Conservation (phyloP, 2,888 invertebrate species). For the Orchesella flavescens region DNA sequence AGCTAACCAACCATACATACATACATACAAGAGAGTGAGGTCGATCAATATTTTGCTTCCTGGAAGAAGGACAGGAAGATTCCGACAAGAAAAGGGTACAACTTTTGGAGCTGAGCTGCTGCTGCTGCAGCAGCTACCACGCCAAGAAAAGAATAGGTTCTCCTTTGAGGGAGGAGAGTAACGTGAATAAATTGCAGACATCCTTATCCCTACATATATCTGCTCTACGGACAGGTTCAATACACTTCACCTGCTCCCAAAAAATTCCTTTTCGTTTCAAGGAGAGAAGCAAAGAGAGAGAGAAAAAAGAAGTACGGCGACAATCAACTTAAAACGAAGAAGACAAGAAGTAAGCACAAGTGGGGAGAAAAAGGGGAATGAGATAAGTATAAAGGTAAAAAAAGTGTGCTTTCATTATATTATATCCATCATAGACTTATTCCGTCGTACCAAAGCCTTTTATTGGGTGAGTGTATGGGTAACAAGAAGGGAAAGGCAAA, state of each 20-base stretch:
- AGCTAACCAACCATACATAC: neutral
- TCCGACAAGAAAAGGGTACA: constrained; percentile 54
- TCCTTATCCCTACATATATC: constrained; percentile 3
- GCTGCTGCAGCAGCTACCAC: neutral
- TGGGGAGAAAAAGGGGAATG: neutral
- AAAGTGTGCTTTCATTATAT: constrained; percentile 54
- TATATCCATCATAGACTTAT: constrained; percentile 43
- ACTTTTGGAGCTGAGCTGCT: constrained; percentile 19
- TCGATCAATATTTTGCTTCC: constrained; percentile 60
- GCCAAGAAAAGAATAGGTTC: neutral
- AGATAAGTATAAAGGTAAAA: constrained; percentile 45
- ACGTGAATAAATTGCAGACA: constrained; percentile 12
- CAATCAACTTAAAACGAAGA: constrained; percentile 47
- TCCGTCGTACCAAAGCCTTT: neutral
- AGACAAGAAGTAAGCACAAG: constrained; percentile 24
- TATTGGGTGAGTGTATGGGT: neutral
- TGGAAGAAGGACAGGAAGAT: constrained; percentile 60
- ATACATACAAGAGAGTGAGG: neutral
- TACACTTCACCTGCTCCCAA: constrained; percentile 11
- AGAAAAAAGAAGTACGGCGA: neutral
- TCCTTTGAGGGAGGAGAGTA: neutral
- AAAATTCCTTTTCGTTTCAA: constrained; percentile 9
- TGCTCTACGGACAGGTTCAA: neutral
- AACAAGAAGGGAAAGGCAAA: constrained; percentile 40
- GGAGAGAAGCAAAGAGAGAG: neutral